These are phyloP conservation scores for Drosophila colorata DNA, from an alignment of 2,888 invertebrate species.

Conservation along the genomic window DNA sequence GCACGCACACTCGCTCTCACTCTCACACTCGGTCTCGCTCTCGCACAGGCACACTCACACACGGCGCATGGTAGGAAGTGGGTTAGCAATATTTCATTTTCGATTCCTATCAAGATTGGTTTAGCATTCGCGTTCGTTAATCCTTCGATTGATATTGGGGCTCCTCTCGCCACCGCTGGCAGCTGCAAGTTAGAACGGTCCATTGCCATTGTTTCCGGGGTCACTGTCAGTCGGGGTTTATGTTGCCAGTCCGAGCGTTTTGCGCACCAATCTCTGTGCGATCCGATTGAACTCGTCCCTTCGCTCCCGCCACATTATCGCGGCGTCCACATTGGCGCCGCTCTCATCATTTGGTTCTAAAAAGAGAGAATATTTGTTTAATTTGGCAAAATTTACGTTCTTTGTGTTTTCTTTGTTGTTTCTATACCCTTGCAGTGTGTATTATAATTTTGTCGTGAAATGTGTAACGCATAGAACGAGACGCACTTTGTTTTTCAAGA, in stretches of 20 bases:
- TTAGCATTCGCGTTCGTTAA: conserved; percentile 4
- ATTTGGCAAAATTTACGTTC: background rate
- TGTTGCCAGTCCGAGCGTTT: conserved; percentile 91
- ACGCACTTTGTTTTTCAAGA: too few relatives aligned
- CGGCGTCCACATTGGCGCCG: conserved; percentile 99
- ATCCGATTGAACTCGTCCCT: conserved; percentile 96
- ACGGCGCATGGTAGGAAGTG: background rate
- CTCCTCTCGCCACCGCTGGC: background rate
- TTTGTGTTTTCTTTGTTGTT: background rate
- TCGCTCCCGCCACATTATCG: conserved; percentile 99
- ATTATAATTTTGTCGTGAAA: background rate
- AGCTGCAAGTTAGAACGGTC: background rate
- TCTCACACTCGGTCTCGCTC: background rate
- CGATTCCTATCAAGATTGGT: background rate
- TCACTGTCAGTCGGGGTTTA: conserved; percentile 48
- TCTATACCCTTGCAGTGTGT: background rate
- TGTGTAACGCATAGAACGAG: too few relatives aligned
- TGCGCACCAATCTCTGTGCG: conserved; percentile 95
- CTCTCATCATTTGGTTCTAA: conserved; percentile 99
- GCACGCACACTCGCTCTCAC: background rate
- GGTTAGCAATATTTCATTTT: background rate
- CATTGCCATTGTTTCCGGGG: background rate
- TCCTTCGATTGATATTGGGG: background rate
- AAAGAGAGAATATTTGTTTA: background rate
- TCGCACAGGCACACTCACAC: background rate